Conservation (phyloP, 2,113 vertebrate genomes). For the Sminthopsis crassicaudata region DNA sequence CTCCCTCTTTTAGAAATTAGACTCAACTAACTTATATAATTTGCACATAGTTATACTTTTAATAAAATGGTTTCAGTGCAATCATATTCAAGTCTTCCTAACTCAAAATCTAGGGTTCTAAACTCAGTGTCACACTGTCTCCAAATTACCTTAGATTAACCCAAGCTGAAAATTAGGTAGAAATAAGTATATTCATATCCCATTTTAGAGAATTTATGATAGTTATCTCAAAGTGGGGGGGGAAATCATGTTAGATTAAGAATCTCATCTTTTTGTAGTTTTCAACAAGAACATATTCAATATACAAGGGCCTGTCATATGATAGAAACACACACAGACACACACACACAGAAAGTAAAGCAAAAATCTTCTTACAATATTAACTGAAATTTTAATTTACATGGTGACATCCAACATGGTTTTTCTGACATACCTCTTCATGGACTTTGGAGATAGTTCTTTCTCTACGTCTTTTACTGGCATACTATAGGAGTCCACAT, state of each 20-base stretch:
- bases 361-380: not conserved
- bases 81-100: not conserved
- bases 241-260: not conserved
- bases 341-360: not conserved
- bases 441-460: slow-evolving; percentile 95
- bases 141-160: not conserved
- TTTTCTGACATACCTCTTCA: slow-evolving; percentile 91
- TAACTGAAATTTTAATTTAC: not conserved
- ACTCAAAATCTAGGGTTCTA: not conserved
- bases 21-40: not conserved
- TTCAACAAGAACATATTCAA: slow-evolving; percentile 19
- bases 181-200: not conserved
- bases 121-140: not conserved
- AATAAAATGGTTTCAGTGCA: not conserved
- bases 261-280: not conserved
- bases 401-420: rapidly evolving
- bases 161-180: not conserved
- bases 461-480: slow-evolving; percentile 93
- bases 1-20: not conserved
- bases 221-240: not conserved
- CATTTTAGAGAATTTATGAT: not conserved
- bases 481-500: slow-evolving; percentile 91
- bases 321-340: not conserved
- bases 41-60: not conserved
- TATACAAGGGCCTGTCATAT: not conserved